Base-by-base conservation (phyloP, 2,888 invertebrate species). In the Eristalis intricaria region DNA sequence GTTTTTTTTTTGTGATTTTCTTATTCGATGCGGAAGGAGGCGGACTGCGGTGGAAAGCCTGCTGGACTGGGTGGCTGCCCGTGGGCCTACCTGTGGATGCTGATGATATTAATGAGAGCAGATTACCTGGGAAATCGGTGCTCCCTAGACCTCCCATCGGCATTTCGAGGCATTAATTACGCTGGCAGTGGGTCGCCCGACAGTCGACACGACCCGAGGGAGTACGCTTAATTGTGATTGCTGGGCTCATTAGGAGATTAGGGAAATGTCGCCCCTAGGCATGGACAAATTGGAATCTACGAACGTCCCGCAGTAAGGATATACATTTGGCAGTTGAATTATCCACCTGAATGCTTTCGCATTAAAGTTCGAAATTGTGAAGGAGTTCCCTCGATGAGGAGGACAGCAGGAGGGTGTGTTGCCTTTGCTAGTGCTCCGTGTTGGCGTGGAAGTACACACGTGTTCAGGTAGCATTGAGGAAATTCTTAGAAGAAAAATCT, bases 191-290 rank as follows among this genome's bases (percentile, higher is more conserved):
- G 43, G 15, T 13, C 43, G 19, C n/a, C 4, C 19, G 64, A 32
- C 19, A 60, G 26, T 11, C 19, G 64, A 43, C 19, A 60, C 38
- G 15, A 4, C 66, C 32, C 60, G 40, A n/a, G 66, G 66, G 75
- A 68, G 22, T 43, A 40, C 32, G 50, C 40, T 22, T 74, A 74
- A 74, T 74, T 74, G 73, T 50, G 73, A 74, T 74, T 64, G 35
- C 60, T 58, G 29, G 56, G 40, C 75, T 60, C 66, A 68, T 76
- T 76, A 40, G 29, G 60, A 29, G 75, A 61, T 76, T 76, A 66
- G 60, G 29, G 66, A 23, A 32, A 68, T 22, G 56, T 58, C 66
- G 32, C 40, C n/a, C 15, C 4, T 76, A 7, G 66, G 60, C 60
- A 22, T 32, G 60, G n/a, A 19, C 32, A 29, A 76, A 66, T 76